These are phyloP conservation scores for Ormyrus thymus DNA, from an alignment of 2,888 invertebrate genomes.

Conservation along the genomic window DNA sequence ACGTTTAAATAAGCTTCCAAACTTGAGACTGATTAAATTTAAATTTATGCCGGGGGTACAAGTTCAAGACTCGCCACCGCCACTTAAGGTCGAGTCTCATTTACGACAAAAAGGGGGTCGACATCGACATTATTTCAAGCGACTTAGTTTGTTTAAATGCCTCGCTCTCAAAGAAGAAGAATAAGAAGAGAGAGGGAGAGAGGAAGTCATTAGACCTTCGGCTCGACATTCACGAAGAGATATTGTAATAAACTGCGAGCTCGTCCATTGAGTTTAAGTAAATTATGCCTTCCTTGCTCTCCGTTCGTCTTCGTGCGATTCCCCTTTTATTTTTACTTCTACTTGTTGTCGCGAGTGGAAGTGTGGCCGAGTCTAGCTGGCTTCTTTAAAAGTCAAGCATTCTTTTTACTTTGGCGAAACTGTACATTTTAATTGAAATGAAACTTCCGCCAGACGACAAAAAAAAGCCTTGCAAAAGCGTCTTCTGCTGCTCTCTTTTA, in stretches of 20 bases:
- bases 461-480: background rate
- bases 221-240: constrained; percentile 1
- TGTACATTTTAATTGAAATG: constrained; percentile 41
- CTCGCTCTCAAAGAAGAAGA: background rate
- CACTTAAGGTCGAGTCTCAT: background rate
- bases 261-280: constrained; percentile 17
- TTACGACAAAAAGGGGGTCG: background rate
- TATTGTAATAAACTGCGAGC: constrained; percentile 40
- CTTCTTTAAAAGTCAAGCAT: constrained; percentile 4
- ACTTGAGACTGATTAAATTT: constrained; percentile 25
- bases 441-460: background rate
- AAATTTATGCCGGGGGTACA: constrained; percentile 36
- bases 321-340: background rate
- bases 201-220: constrained; percentile 1
- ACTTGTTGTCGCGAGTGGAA: constrained; percentile 14
- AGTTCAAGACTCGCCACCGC: background rate
- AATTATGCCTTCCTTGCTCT: constrained; percentile 16
- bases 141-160: background rate
- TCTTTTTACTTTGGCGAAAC: constrained; percentile 16
- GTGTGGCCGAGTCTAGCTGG: constrained; percentile 8
- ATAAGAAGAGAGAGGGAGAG: background rate
- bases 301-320: background rate
- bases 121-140: constrained; percentile 6
- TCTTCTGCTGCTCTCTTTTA: too few species aligned
- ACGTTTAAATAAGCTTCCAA: constrained; percentile 19